These are phyloP conservation scores for Montipora capricornis DNA, from an alignment of 64 coral and sea anemone genomes.

Conservation along the genomic window DNA sequence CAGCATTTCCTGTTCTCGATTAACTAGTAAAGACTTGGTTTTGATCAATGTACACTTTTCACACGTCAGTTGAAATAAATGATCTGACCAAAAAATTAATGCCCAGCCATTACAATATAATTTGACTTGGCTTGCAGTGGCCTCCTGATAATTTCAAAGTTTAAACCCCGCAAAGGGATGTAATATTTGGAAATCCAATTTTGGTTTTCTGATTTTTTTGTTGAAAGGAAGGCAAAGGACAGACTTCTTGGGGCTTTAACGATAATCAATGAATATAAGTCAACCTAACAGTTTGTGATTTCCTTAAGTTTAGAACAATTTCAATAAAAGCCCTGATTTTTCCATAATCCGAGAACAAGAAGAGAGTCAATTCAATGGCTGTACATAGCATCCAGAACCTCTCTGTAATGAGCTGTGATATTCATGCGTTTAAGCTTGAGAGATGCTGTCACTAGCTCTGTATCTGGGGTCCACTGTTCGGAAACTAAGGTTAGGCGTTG, in stretches of 20 bases:
- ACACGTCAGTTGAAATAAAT: background rate
- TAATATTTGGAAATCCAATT: background rate
- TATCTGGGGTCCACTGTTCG: conserved; percentile 97
- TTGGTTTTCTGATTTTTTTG: background rate
- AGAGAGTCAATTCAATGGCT: background rate
- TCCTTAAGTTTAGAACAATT: background rate
- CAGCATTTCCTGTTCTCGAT: background rate
- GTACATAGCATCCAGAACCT: conserved; percentile 87
- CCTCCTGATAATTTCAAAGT: background rate
- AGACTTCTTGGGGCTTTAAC: too few species aligned
- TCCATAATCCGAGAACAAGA: background rate
- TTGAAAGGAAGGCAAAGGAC: too few species aligned
- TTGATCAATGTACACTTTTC: background rate
- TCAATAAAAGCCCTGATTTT: background rate
- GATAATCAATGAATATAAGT: too few species aligned
- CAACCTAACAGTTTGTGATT: too few species aligned
- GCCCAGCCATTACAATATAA: background rate
- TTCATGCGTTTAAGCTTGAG: conserved; percentile 95
- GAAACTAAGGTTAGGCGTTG: conserved; percentile 81
- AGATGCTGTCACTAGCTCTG: conserved; percentile 88
- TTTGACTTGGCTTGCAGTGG: background rate
- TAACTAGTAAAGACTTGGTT: background rate
- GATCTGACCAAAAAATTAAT: background rate
- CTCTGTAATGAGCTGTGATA: conserved; percentile 80
- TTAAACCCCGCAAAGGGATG: too few species aligned